phyloP scores from a whole-genome alignment of 2,797 vertebrate genomes.

The Parauchenoglanis ngamensis region DNA sequence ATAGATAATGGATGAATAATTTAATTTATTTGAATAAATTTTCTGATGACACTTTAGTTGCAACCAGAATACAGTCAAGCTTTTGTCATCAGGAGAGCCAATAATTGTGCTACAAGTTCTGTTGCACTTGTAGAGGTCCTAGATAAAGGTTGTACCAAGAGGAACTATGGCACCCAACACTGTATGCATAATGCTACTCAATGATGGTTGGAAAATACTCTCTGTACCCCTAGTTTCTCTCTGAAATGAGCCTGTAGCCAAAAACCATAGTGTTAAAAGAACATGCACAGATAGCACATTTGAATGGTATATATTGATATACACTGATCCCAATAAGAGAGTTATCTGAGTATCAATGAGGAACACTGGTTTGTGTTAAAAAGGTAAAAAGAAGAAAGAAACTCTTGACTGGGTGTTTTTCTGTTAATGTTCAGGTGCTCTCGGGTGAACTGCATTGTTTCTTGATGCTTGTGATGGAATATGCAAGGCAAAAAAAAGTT shows the following conservation, averaged over 20 bases:
- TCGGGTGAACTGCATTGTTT: neutral
- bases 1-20: too few species aligned
- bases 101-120: neutral
- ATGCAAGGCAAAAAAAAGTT: neutral
- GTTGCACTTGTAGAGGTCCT: neutral
- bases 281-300: neutral
- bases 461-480: neutral
- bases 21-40: neutral
- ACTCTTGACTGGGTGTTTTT: neutral
- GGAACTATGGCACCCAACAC: neutral
- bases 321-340: neutral
- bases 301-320: neutral
- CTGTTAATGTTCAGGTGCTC: neutral
- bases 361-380: neutral
- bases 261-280: neutral
- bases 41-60: neutral
- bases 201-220: neutral
- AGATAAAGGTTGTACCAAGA: neutral
- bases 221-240: neutral
- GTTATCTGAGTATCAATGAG: neutral
- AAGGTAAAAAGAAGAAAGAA: neutral
- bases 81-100: neutral
- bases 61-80: neutral
- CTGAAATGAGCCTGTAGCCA: neutral
- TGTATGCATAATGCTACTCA: neutral